Percentiles rank a stretch among this genome's conserved stretches.
Evolutionary conservation across 2,888 invertebrate genomes (phyloP).

Genomic region (Bibio marci): DNA sequence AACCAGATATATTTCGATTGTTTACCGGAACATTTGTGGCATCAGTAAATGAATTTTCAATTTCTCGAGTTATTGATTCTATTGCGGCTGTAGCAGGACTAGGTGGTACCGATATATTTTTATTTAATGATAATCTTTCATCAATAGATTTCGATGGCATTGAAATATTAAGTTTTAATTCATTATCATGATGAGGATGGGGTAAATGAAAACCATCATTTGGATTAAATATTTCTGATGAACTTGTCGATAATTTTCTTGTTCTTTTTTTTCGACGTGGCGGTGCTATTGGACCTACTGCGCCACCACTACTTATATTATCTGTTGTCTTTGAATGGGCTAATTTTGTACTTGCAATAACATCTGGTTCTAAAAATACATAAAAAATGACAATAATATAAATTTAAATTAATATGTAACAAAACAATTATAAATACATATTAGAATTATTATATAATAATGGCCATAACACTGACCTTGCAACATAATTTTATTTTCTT

Average conservation of each 20-base stretch:
- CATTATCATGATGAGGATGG: conserved; percentile 5
- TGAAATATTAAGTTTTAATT: conserved; percentile 2
- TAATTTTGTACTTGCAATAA: conserved; percentile 79
- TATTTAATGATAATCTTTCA: conserved; percentile 9
- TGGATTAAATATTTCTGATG: conserved; percentile 26
- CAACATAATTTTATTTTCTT: conserved; percentile 1
- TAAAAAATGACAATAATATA: too few species aligned
- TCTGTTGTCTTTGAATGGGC: conserved; percentile 30
- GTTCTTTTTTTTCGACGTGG: conserved; percentile 59
- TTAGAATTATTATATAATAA: too few species aligned
- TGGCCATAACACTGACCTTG: background rate
- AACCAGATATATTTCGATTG: conserved; percentile 12
- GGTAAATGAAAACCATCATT: conserved; percentile 21
- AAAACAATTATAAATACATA: too few species aligned
- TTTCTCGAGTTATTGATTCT: conserved; percentile 60
- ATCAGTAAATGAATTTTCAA: conserved; percentile 60
- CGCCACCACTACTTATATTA: conserved; percentile 22
- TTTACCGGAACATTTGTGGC: conserved; percentile 12
- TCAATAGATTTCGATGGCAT: background rate
- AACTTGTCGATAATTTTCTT: conserved; percentile 23
- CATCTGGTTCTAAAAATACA: conserved; percentile 64
- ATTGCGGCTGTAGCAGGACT: conserved; percentile 59
- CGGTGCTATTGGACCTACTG: conserved; percentile 48
- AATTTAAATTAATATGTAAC: too few species aligned
- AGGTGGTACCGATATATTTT: conserved; percentile 36